phyloP scores from a whole-genome alignment of 2,888 invertebrate species.

The Philereme transversata region DNA sequence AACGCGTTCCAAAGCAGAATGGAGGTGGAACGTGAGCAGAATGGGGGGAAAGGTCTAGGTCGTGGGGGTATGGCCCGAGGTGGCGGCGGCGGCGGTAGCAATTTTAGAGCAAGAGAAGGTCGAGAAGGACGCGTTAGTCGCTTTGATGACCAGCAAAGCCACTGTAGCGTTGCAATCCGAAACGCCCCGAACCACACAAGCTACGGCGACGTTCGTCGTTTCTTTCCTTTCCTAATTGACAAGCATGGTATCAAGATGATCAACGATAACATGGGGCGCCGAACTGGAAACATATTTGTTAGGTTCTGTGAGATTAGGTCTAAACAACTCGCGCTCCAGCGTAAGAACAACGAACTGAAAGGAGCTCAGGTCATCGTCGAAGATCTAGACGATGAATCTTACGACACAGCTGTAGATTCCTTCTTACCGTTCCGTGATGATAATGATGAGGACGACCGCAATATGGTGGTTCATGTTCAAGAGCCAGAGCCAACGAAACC shows the following conservation, averaged over 20 bases:
- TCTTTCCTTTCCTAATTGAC: constrained; percentile 93
- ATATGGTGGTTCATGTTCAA: constrained; percentile 43
- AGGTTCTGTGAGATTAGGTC: constrained; percentile 89
- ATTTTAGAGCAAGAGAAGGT: constrained; percentile 45
- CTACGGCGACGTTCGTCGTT: constrained; percentile 91
- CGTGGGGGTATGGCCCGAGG: constrained; percentile 37
- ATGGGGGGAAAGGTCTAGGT: constrained; percentile 41
- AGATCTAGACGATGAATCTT: constrained; percentile 88
- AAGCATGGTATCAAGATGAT: constrained; percentile 94
- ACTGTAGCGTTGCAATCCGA: constrained; percentile 87
- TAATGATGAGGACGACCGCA: constrained; percentile 59
- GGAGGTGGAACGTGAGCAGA: constrained; percentile 54
- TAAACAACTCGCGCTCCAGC: constrained; percentile 88
- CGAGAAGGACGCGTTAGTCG: constrained; percentile 59
- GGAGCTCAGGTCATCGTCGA: constrained; percentile 87
- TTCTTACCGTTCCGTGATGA: constrained; percentile 83
- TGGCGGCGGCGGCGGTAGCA: constrained; percentile 38
- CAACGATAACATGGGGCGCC: constrained; percentile 90
- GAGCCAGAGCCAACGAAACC: constrained; percentile 39
- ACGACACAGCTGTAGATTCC: constrained; percentile 89
- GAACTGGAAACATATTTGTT: constrained; percentile 91
- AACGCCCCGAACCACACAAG: constrained; percentile 90
- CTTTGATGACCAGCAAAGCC: constrained; percentile 58
- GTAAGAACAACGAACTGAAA: constrained; percentile 86
- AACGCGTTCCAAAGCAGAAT: constrained; percentile 73